Evolutionary conservation across 2,888 invertebrate genomes (phyloP).

Genomic region (Timandra comae): DNA sequence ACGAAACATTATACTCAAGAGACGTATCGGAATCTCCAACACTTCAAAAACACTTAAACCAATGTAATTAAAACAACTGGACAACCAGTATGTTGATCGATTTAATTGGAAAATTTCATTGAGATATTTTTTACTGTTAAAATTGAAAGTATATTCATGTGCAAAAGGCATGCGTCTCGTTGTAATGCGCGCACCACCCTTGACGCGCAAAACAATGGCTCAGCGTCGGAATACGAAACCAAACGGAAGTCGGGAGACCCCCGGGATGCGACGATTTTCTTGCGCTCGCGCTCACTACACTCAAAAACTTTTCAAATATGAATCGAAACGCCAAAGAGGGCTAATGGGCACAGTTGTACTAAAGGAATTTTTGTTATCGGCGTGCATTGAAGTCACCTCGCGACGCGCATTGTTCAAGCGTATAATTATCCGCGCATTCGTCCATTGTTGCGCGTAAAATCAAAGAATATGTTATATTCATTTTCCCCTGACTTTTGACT

Average conservation of each 20-base stretch:
- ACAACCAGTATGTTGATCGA: too few species aligned
- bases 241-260: conserved; percentile 71
- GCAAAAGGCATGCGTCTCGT: conserved; percentile 8
- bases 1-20: too few species aligned
- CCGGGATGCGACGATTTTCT: conserved; percentile 65
- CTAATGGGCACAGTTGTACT: conserved; percentile 36
- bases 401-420: conserved; percentile 62
- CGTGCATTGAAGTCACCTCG: conserved; percentile 65
- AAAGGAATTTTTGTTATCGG: conserved; percentile 54
- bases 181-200: conserved; percentile 44
- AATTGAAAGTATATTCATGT: conserved; percentile 11
- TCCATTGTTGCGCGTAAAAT: conserved; percentile 65
- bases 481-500: conserved; percentile 71
- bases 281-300: conserved; percentile 54
- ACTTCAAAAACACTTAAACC: too few species aligned
- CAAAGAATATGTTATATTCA: conserved; percentile 71
- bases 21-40: too few species aligned
- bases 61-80: too few species aligned
- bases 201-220: conserved; percentile 54
- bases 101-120: not conserved
- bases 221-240: conserved; percentile 58
- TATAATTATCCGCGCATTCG: conserved; percentile 67
- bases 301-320: conserved; percentile 29
- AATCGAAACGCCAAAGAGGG: conserved; percentile 46
- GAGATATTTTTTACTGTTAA: not conserved